Conservation (phyloP, 2,113 vertebrate genomes). For the Macquaria ambigua region DNA sequence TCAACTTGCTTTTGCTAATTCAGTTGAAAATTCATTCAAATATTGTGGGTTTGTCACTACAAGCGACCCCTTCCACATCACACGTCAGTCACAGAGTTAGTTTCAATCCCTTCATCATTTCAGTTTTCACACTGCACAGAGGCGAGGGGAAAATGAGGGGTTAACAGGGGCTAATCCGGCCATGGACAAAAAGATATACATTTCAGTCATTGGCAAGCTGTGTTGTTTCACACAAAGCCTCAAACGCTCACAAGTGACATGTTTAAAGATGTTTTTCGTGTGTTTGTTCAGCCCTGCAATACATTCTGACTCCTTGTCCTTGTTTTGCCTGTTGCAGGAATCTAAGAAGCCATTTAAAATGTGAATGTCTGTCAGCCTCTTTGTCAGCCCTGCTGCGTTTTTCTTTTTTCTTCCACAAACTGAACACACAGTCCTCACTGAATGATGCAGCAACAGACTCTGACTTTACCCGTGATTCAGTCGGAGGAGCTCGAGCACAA, state of each 20-base stretch:
- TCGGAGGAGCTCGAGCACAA: background rate
- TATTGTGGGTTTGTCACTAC: too few relatives aligned
- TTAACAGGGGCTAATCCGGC: too few relatives aligned
- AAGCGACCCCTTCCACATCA: too few relatives aligned
- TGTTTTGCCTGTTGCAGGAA: background rate
- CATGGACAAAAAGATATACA: too few relatives aligned
- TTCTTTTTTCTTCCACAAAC: background rate
- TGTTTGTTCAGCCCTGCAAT: too few relatives aligned
- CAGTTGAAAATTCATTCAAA: too few relatives aligned
- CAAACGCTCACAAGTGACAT: background rate
- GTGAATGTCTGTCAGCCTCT: background rate
- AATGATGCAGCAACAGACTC: constrained; percentile 47
- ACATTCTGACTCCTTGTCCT: background rate
- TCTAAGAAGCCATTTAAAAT: background rate
- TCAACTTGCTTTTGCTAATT: too few relatives aligned
- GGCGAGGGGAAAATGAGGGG: too few relatives aligned
- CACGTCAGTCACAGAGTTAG: too few relatives aligned
- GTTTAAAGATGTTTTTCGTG: background rate
- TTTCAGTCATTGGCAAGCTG: background rate
- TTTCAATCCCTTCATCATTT: too few relatives aligned
- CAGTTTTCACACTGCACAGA: too few relatives aligned
- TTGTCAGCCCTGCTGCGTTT: constrained; percentile 1
- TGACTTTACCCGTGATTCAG: constrained; percentile 26
- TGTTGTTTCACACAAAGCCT: too few relatives aligned
- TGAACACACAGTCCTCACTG: constrained; percentile 21